Evolutionary conservation across 2,888 invertebrate species (phyloP), one percentile per base, ranked within the genome.

Genomic region (Callimorpha dominula): DNA sequence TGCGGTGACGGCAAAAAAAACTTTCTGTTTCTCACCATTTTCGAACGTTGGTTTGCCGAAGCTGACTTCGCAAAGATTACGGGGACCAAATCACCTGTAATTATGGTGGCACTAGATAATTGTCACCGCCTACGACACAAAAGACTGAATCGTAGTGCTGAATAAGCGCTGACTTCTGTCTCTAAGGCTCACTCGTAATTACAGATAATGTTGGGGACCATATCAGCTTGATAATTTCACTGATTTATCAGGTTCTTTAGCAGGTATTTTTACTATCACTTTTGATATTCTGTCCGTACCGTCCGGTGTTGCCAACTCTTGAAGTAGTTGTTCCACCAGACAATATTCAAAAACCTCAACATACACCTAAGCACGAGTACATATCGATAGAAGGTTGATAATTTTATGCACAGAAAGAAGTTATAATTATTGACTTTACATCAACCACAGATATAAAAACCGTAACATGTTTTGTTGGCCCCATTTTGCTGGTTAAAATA

Each of bases 61-160:
- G 77, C 84, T 81, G 81, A 83, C 72, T 84, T 65, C 46, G 75
- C 79, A 78, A 71, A 71, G 77, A 74, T 78, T 74, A 78, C 81
- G 79, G 82, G 74, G 77, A 81, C 81, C 73, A 79, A 78, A 77
- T 80, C 82, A 78, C 76, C 75, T 79, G 81, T 80, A 84, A 87
- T 86, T 85, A 86, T 80, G 81, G 80, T 72, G 76, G 76, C 65
- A 70, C 71, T 65, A 73, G 83, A 86, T 87, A 88, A 87, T 88
- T 83, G 81, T 80, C 82, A 78, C 74, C 67, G 75, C 71, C 77
- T 76, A 54, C 71, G 70, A 74, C 81, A 84, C 77, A 66, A 83
- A 84, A 84, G 80, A 77, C 79, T 75, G 74, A 82, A 79, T 77
- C 80, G 75, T 75, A 72, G 71, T 73, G 81, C 81, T 83, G 85